Conservation (phyloP, 2,888 invertebrate genomes). For the Pandemis heparana region DNA sequence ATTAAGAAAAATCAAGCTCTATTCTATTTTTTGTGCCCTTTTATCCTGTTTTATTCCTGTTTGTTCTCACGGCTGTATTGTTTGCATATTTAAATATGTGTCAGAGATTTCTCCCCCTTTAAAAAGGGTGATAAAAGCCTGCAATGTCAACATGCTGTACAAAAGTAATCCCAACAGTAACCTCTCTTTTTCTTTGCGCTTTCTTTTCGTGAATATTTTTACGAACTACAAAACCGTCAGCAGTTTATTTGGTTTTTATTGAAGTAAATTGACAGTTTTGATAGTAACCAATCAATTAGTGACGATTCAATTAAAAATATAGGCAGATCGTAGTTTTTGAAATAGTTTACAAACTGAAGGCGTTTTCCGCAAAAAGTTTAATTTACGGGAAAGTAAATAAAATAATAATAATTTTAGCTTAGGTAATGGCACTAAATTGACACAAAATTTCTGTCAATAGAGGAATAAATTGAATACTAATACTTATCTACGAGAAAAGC, state of each 20-base stretch:
- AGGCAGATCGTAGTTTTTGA: too few species aligned
- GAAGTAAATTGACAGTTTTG: not conserved
- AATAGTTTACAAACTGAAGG: too few species aligned
- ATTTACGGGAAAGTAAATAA: too few species aligned
- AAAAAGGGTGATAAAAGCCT: constrained; percentile 83
- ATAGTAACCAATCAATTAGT: not conserved
- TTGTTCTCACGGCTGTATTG: constrained; percentile 69
- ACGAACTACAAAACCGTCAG: constrained; percentile 4
- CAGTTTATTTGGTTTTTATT: not conserved
- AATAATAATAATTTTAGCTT: too few species aligned
- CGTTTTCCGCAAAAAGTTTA: too few species aligned
- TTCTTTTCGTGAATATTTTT: constrained; percentile 49
- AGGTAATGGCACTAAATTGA: too few species aligned
- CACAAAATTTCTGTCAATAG: too few species aligned
- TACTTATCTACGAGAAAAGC: too few species aligned
- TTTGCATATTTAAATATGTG: constrained; percentile 84
- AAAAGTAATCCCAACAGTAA: constrained; percentile 79
- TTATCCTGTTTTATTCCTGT: constrained; percentile 64
- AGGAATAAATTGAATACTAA: too few species aligned
- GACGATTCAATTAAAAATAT: not conserved
- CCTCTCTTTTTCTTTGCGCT: constrained; percentile 52
- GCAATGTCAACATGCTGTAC: constrained; percentile 78
- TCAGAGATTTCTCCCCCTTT: constrained; percentile 78
- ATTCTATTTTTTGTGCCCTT: constrained; percentile 46
- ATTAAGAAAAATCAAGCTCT: constrained; percentile 29